Base-by-base conservation (phyloP, 2,797 vertebrate species). In the Scomberomorus guttatus region DNA sequence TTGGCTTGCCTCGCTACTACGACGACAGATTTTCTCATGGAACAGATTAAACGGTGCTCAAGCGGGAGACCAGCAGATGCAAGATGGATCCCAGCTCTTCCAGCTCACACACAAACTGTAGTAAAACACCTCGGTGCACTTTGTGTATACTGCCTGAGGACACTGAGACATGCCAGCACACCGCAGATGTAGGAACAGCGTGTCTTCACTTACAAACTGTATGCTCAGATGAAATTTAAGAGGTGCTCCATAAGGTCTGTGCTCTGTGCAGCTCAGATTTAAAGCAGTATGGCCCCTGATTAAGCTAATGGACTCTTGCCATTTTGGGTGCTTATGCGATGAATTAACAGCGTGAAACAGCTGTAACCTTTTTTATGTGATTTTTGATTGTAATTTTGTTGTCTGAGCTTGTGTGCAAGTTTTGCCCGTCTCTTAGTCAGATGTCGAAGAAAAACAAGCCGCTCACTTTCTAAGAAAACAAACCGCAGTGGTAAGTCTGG, bases 1-100 rank as follows among this genome's bases (percentile, higher is more conserved):
- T 89, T 81, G 89, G 86, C 88, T 81, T 32, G 52, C 34, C 75
- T 48, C 51, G 1, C 78, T 86, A 85, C 85, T 87, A 91, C 84
- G 25, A 83, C 66, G 68, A 63, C 77, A 51, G 75, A 89, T 83
- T 86, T 91, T 92, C 87, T 91, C 91, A 90, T 89, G 89, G 88
- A 92, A 72, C 83, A 81, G 82, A 92, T 92, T 90, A 90, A 87
- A 66, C 56, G 12, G 71, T 24, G 55, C 86, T 89, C 74, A 24
- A 64, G 72, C 52, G 7, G 70, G 68, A 80, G 77, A 58, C 46
- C 74, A 66, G 78, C 79, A 84, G 90, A 87, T 84, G 78, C 69
- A 72, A 68, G 73, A 87, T 75, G 75, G 77, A 63, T 79, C 67
- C 77, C 79, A 61, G 77, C 46, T 77, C 72, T 18, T 74, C 82